Conservation (phyloP, 35 echinoderm and acorn worm species). For the Anneissia japonica region DNA sequence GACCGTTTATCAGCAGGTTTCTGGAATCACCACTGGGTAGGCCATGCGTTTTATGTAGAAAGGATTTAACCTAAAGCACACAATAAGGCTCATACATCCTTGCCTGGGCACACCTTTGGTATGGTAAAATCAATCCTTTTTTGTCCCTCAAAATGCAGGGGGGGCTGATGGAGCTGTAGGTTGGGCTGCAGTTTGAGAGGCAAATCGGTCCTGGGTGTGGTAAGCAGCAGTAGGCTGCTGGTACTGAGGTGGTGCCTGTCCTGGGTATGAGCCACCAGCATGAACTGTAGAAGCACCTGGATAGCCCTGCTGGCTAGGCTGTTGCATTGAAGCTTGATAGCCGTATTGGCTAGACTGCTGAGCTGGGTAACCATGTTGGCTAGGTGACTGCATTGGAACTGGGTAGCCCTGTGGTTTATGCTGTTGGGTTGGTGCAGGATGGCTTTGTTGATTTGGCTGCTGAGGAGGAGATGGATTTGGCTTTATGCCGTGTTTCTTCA, state of each 20-base stretch:
- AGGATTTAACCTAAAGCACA: no score
- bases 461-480: constrained; percentile 35
- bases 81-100: no score
- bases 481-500: constrained; percentile 70
- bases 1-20: no score
- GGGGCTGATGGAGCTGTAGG: not conserved
- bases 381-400: not conserved
- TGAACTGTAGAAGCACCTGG: not conserved
- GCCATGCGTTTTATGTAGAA: no score
- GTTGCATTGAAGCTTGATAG: not conserved
- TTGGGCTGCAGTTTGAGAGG: no score
- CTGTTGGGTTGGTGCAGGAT: not conserved
- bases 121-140: no score
- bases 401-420: not conserved
- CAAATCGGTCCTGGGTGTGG: not conserved
- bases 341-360: not conserved
- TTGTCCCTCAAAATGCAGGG: not conserved
- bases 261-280: not conserved
- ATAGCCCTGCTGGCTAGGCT: not conserved
- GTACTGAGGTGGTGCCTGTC: not conserved
- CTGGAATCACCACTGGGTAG: no score
- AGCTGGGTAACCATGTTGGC: not conserved
- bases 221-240: not conserved
- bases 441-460: constrained; percentile 18
- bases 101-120: no score